These are phyloP conservation scores for Orchestes rusci DNA, from an alignment of 2,888 invertebrate genomes.

Conservation along the genomic window DNA sequence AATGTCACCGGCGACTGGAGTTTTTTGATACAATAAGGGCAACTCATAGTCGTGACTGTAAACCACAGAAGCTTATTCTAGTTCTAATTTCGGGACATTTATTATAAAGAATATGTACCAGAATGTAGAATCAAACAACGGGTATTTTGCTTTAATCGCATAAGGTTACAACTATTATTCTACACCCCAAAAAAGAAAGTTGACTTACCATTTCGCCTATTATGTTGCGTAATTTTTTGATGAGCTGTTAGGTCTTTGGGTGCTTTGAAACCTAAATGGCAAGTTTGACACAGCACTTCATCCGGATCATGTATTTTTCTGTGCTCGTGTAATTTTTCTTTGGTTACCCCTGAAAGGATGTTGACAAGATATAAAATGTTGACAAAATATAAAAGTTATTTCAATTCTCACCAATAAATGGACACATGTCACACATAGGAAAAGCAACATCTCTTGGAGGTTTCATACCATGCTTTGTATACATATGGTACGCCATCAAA, in stretches of 20 bases:
- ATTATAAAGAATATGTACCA: no score
- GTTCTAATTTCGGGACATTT: no score
- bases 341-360: constrained; percentile 53
- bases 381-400: background rate
- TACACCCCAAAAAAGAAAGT: no score
- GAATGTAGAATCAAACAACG: no score
- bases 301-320: constrained; percentile 54
- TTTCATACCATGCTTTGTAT: constrained; percentile 68
- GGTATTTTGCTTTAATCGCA: no score
- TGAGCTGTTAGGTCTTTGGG: constrained; percentile 46
- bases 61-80: constrained; percentile 24
- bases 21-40: constrained; percentile 69
- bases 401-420: constrained; percentile 48
- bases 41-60: constrained; percentile 41
- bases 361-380: background rate
- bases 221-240: constrained; percentile 52
- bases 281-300: constrained; percentile 51
- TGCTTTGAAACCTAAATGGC: constrained; percentile 48
- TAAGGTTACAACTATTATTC: no score
- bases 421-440: constrained; percentile 72
- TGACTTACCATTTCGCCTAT: no score
- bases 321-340: constrained; percentile 63
- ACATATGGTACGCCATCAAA: constrained; percentile 69
- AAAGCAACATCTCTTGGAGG: constrained; percentile 66
- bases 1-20: constrained; percentile 63